These are phyloP conservation scores for Diabrotica undecimpunctata DNA, from an alignment of 1,140 invertebrate genomes.

Conservation along the genomic window DNA sequence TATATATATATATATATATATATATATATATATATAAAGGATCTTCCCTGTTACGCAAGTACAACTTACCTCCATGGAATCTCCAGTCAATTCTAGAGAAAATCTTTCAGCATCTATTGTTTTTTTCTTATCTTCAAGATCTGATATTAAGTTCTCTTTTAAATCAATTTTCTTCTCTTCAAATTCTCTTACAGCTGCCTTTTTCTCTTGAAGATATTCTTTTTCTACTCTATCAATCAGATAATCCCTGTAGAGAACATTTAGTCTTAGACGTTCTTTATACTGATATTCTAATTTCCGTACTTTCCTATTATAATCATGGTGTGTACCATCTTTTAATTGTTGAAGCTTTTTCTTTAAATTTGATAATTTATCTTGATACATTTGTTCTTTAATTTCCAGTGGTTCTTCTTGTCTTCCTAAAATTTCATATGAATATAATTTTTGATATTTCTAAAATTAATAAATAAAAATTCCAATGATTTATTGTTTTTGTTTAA, in stretches of 20 bases:
- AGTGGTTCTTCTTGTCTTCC: constrained; percentile 74
- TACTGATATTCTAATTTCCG: constrained; percentile 80
- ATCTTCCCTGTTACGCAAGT: background rate
- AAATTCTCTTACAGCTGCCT: constrained; percentile 84
- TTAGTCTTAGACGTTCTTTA: constrained; percentile 74
- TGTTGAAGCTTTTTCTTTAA: constrained; percentile 88
- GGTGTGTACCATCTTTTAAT: constrained; percentile 79
- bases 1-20: too few relatives aligned
- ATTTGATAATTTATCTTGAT: constrained; percentile 86
- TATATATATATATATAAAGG: too few relatives aligned
- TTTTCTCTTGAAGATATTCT: constrained; percentile 85
- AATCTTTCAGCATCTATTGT: constrained; percentile 84
- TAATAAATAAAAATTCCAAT: background rate
- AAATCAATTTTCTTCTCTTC: constrained; percentile 94
- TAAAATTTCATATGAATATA: constrained; percentile 18
- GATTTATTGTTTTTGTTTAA: too few relatives aligned
- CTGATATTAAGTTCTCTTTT: constrained; percentile 82
- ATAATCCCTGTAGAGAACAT: constrained; percentile 80
- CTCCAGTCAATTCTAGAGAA: constrained; percentile 78
- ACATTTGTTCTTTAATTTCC: constrained; percentile 93
- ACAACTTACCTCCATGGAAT: constrained; percentile 72
- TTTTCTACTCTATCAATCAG: constrained; percentile 81
- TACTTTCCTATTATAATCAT: constrained; percentile 78
- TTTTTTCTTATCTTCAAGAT: constrained; percentile 89
- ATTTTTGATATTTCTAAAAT: background rate